Conservation (phyloP, 2,888 invertebrate genomes). For the Orchesella flavescens region DNA sequence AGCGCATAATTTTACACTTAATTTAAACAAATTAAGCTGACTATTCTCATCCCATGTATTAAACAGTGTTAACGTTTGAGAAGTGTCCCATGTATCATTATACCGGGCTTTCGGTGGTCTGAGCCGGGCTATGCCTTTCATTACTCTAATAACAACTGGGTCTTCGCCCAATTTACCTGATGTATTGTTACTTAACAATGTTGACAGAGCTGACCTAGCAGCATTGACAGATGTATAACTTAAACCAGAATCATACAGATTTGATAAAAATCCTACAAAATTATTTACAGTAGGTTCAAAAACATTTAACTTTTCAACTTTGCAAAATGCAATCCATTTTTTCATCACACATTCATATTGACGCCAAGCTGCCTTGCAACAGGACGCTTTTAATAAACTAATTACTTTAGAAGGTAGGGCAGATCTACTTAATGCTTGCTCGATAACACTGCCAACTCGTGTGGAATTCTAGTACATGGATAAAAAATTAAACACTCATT, state of each 20-base stretch:
- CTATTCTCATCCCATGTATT: not conserved
- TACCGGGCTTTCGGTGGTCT: slow-evolving; percentile 39
- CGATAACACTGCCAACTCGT: no score
- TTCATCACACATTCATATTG: slow-evolving; percentile 28
- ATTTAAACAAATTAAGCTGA: not conserved
- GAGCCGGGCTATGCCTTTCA: slow-evolving; percentile 23
- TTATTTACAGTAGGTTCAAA: not conserved
- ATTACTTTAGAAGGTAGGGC: no score
- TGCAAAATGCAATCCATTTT: slow-evolving; percentile 34
- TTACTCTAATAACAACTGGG: slow-evolving; percentile 19
- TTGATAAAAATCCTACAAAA: slow-evolving; percentile 12
- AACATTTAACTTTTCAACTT: not conserved
- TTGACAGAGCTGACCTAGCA: slow-evolving; percentile 41
- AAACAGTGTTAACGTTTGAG: slow-evolving; percentile 6
- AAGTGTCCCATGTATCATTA: slow-evolving; percentile 45
- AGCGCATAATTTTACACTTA: slow-evolving; percentile 25
- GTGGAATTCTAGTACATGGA: no score
- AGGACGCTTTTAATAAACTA: no score
- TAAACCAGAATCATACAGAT: not conserved
- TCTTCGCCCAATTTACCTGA: slow-evolving; percentile 24
- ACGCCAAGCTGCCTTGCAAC: not conserved
- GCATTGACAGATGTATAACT: slow-evolving; percentile 35
- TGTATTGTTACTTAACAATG: not conserved
- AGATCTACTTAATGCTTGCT: no score
- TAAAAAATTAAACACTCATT: no score